Evolutionary conservation across 2,113 vertebrate genomes (phyloP), one percentile per base, ranked within the genome.

Genomic region (Zootoca vivipara): DNA sequence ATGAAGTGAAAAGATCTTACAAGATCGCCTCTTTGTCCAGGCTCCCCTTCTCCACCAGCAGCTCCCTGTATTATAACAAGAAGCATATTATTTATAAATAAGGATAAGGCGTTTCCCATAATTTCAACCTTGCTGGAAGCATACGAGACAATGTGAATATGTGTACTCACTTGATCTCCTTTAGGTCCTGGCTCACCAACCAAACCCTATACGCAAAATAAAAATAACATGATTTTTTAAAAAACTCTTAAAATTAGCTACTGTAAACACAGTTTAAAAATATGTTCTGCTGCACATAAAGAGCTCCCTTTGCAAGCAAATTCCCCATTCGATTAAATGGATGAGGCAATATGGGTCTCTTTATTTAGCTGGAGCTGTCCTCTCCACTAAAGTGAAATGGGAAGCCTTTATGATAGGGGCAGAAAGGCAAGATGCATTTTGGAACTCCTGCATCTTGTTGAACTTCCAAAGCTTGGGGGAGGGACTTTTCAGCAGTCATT

Each of bases 41-140:
- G 90, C 93, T 97, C 97, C 92, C 99, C 99, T 95, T 99, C 98
- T 94, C 98, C 97, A 94, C 99, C 99, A 97, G 98, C 95, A 26
- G 42, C 89, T 91, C 99, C 99, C 99, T 99, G 74, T 72, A 93
- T 89, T 4, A 87, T 94, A 93, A 82, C 67, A 88, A 38, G 78
- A 91, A 79, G 94, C 2, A 33, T 82, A 26, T 85, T 81, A 20
- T 93, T 85, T 81, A 20, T 93, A 28, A 93, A 73, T n/a, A 15
- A 64, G 58, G 40, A 26, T 83, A 5, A 56, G 77, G 56, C 58
- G 4, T 42, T 1, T 52, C 72, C 73, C 65, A 83, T 75, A 67
- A 38, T 75, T 3, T 0, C 0, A 5, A 46, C 80, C 0, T 3
- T 42, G n/a, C 3, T 12, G 22, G 12, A 40, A 35, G 56, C 28